phyloP scores from a whole-genome alignment of 2,888 invertebrate species.

The Spatulosminthurus flaviceps region DNA sequence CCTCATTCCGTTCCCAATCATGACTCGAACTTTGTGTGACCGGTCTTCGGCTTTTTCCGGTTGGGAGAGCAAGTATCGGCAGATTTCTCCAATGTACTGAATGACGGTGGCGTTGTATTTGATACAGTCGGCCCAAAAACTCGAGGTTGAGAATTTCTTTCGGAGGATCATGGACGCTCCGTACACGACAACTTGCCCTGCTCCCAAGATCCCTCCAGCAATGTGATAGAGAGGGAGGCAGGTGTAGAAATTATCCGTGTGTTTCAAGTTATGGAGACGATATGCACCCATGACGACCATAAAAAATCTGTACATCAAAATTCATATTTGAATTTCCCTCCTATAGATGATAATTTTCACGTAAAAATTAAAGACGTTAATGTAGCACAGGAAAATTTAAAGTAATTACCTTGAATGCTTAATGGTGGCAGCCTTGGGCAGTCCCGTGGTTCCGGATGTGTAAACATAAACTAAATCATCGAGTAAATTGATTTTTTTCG shows the following conservation, averaged over 20 bases:
- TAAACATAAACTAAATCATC: conserved; percentile 92
- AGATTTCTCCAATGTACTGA: conserved; percentile 51
- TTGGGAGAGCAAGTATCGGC: conserved; percentile 74
- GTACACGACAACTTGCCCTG: conserved; percentile 66
- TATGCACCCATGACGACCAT: conserved; percentile 6
- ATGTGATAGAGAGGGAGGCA: conserved; percentile 72
- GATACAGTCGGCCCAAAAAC: conserved; percentile 71
- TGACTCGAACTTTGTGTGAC: conserved; percentile 77
- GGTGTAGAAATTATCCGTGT: conserved; percentile 77
- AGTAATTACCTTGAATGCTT: conserved; percentile 81
- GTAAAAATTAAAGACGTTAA: too few species aligned
- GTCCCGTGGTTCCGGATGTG: conserved; percentile 97
- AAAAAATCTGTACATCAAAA: conserved; percentile 43
- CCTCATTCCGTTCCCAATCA: conserved; percentile 93
- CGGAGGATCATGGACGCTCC: conserved; percentile 69
- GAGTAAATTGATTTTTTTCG: conserved; percentile 73
- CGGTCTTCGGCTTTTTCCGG: conserved; percentile 76
- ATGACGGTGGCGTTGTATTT: conserved; percentile 69
- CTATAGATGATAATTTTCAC: too few species aligned
- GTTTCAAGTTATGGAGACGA: conserved; percentile 62
- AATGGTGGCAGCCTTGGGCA: conserved; percentile 97
- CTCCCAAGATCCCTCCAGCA: conserved; percentile 69
- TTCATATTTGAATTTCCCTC: background rate
- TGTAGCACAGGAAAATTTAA: too few species aligned
- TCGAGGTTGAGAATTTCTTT: conserved; percentile 70